Evolutionary conservation across 2,888 invertebrate species (phyloP), one percentile per base, ranked within the genome.

Genomic region (Hetaerina titia): DNA sequence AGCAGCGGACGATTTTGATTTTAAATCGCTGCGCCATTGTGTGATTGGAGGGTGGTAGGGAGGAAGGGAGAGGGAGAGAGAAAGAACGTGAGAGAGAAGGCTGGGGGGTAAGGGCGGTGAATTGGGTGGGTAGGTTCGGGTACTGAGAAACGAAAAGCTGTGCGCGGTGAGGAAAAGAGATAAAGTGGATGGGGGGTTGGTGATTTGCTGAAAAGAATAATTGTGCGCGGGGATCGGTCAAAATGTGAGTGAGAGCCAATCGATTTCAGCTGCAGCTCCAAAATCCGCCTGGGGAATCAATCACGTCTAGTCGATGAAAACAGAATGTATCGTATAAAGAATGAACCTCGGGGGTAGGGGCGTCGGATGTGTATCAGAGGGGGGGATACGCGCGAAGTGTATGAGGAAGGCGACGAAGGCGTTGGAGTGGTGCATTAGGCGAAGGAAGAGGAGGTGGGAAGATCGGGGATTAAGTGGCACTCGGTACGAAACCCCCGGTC

Each of bases 11-110:
- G n/a, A 89, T 89, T 89, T 89, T n/a, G 89, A 58, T 89, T 57
- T 89, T 58, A 89, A 89, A 89, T 89, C 89, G 89, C 89, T 89
- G 89, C 89, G 58, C 89, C 45, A 89, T 89, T 89, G 89, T 89
- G 89, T 89, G 89, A 89, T 89, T 89, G 89, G n/a, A n/a, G 89
- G 57, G 56, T 2, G 31, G 31, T 7, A 1, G 88, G 9, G 6
- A 45, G 88, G 45, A 11, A 15, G n/a, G 87, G n/a, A 4, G 87
- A 31, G 5, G 87, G 87, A 11, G 15, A 63, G 87, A n/a, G 87
- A 13, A 1, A 25, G 15, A 15, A 25, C 15, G 87, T 25, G 25
- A n/a, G n/a, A 31, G 25, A 25, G 87, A n/a, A 0, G 31, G 19
- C n/a, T 13, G n/a, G 7, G 22, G 87, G 25, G 15, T n/a, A 17